A percentile compares a stretch with the other conserved stretches of the same genome.
Evolutionary conservation across 2,888 invertebrate genomes (phyloP).

Genomic region (Nomada fucata): DNA sequence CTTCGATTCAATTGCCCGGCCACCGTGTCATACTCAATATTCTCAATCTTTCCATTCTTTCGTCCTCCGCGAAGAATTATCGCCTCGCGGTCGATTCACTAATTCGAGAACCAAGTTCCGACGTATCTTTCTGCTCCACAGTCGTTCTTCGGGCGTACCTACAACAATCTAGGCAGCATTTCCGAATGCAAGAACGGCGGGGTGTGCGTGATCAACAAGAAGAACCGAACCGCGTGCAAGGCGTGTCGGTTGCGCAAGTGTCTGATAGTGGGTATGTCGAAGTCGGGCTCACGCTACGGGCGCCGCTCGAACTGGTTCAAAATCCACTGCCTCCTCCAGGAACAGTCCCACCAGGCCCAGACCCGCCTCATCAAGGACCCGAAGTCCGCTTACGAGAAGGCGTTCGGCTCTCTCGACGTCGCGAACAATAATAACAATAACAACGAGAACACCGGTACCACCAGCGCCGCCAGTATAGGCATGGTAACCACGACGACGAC

Average conservation of each 20-base stretch:
- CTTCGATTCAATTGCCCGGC: too few species aligned
- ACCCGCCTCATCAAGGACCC: conserved; percentile 78
- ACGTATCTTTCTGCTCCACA: conserved; percentile 82
- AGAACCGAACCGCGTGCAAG: conserved; percentile 96
- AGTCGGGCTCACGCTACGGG: conserved; percentile 95
- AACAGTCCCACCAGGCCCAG: conserved; percentile 83
- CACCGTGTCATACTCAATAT: too few species aligned
- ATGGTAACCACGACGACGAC: conserved; percentile 65
- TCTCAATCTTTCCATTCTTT: not conserved
- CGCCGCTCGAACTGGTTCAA: conserved; percentile 97
- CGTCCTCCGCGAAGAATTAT: not conserved
- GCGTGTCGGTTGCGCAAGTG: conserved; percentile 95
- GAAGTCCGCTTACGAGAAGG: conserved; percentile 78
- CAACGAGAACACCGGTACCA: conserved; percentile 62
- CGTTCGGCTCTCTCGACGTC: conserved; percentile 78
- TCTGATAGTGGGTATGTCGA: conserved; percentile 95
- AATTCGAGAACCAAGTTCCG: conserved; percentile 21
- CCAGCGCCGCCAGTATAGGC: conserved; percentile 53
- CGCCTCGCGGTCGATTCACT: not conserved
- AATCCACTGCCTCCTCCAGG: conserved; percentile 91
- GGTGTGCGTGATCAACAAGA: conserved; percentile 96
- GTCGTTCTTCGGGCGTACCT: conserved; percentile 97
- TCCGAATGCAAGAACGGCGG: conserved; percentile 97
- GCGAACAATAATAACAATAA: conserved; percentile 75
- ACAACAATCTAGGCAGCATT: conserved; percentile 95